phyloP scores from a whole-genome alignment of 1,140 invertebrate genomes.

The Odontomachus brunneus region DNA sequence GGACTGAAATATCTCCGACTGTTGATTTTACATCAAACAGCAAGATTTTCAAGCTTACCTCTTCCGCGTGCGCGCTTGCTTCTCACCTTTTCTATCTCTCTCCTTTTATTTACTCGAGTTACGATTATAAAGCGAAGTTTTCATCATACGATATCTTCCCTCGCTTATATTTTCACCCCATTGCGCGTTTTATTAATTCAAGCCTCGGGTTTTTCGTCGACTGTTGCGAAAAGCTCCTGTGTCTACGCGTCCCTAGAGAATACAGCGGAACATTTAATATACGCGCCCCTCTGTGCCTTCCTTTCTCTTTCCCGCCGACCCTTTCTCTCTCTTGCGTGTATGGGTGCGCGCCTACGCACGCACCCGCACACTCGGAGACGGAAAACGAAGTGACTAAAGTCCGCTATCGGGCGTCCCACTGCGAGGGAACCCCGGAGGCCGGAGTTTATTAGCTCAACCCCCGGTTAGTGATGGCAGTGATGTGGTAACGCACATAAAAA shows the following conservation, averaged over 20 bases:
- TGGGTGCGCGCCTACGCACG: conserved; percentile 3
- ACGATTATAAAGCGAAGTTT: too few relatives aligned
- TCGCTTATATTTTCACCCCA: neutral
- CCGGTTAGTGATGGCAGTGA: conserved; percentile 69
- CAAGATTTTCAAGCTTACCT: too few relatives aligned
- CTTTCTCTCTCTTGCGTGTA: neutral
- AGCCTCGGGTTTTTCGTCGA: neutral
- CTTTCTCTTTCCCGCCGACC: neutral
- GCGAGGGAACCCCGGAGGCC: conserved; percentile 77
- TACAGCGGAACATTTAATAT: conserved; percentile 19
- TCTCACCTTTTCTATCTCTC: too few relatives aligned
- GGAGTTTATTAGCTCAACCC: conserved; percentile 82
- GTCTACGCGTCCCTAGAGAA: neutral
- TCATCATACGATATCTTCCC: too few relatives aligned
- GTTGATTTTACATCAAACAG: too few relatives aligned
- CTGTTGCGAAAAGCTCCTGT: neutral
- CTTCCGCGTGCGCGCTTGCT: too few relatives aligned
- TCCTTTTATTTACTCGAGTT: too few relatives aligned
- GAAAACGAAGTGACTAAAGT: conserved; percentile 75
- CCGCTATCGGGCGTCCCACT: conserved; percentile 77
- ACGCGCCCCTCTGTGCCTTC: neutral
- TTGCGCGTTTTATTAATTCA: neutral
- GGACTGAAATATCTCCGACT: too few relatives aligned
- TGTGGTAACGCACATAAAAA: conserved; percentile 6
- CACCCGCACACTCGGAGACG: conserved; percentile 38